phyloP scores from a whole-genome alignment of 2,888 invertebrate species.

The Sthenelais limicola region DNA sequence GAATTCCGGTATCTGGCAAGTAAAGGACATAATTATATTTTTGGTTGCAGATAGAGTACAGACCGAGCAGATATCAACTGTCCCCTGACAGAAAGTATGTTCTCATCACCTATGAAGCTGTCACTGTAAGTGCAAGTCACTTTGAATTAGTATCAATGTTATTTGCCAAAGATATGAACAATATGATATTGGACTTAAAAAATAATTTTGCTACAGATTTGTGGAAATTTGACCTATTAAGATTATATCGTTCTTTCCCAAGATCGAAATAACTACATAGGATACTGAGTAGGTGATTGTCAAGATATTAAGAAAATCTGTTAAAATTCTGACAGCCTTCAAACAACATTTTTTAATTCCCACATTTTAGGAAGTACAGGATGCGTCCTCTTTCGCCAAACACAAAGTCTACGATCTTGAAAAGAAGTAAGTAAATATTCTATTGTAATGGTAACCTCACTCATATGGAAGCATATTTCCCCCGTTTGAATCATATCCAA shows the following conservation, averaged over 20 bases:
- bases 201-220: no score
- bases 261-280: no score
- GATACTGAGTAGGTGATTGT: no score
- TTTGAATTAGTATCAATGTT: no score
- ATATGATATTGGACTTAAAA: not conserved
- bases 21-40: no score
- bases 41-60: constrained; percentile 2
- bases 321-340: no score
- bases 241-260: no score
- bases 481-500: no score
- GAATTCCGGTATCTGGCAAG: no score
- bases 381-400: constrained; percentile 5
- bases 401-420: not conserved
- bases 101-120: constrained; percentile 12
- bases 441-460: not conserved
- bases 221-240: no score
- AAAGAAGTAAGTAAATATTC: constrained; percentile 16
- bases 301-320: no score
- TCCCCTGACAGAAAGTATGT: constrained; percentile 11
- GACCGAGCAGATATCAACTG: not conserved
- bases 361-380: constrained; percentile 23
- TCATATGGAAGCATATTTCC: not conserved
- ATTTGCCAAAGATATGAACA: not conserved
- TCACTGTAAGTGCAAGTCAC: constrained; percentile 32
- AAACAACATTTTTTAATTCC: not conserved